phyloP scores from a whole-genome alignment of 2,888 invertebrate species.

The Melikaiella ostensackeni region DNA sequence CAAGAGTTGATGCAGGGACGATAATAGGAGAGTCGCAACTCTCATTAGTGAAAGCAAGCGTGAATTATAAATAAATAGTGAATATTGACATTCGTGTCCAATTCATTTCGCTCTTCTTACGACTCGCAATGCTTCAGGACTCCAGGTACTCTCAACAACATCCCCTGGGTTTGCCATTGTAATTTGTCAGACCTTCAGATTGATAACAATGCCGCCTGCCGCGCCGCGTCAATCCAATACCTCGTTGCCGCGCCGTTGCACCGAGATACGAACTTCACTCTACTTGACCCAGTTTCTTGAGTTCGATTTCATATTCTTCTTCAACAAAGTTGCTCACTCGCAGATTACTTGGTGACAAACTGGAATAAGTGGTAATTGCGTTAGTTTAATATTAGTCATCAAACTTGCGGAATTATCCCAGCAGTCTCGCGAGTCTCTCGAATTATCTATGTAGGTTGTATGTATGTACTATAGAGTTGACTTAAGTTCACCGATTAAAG shows the following conservation, averaged over 20 bases:
- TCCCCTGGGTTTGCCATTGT: slow-evolving; percentile 40
- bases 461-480: background rate
- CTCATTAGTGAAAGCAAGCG: slow-evolving; percentile 1
- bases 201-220: slow-evolving; percentile 58
- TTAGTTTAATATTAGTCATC: slow-evolving; percentile 54
- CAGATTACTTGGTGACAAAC: slow-evolving; percentile 63
- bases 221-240: slow-evolving; percentile 7
- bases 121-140: background rate
- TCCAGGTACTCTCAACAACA: background rate
- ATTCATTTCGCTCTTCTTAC: background rate
- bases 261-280: slow-evolving; percentile 50
- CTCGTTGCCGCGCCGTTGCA: slow-evolving; percentile 12
- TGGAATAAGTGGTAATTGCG: slow-evolving; percentile 64
- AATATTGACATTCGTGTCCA: background rate
- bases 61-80: background rate
- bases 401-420: slow-evolving; percentile 43
- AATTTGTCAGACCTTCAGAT: slow-evolving; percentile 58
- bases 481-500: slow-evolving; percentile 23
- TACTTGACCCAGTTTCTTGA: slow-evolving; percentile 53
- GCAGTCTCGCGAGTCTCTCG: slow-evolving; percentile 7
- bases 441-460: background rate
- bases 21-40: no score
- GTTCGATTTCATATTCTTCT: slow-evolving; percentile 56
- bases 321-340: slow-evolving; percentile 56
- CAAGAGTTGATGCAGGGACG: no score